Conservation (phyloP, 2,888 invertebrate genomes). For the Rambutsinella grinnellia region DNA sequence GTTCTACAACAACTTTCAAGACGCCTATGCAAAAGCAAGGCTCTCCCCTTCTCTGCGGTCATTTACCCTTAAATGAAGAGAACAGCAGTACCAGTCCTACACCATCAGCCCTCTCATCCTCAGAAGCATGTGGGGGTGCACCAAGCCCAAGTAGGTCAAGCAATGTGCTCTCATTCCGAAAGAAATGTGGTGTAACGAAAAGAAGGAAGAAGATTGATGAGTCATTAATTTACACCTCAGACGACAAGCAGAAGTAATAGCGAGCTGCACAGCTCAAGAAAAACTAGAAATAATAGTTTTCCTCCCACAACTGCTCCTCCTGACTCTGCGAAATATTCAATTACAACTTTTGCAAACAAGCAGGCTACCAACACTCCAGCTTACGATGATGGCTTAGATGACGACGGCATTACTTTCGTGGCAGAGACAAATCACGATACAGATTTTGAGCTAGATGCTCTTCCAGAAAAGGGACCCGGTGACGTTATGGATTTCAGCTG, state of each 20-base stretch:
- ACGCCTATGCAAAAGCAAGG: not conserved
- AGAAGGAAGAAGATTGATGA: constrained; percentile 47
- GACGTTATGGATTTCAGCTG: constrained; percentile 35
- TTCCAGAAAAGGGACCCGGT: constrained; percentile 55
- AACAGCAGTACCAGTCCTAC: constrained; percentile 15
- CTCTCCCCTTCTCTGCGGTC: not conserved
- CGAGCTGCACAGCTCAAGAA: not conserved
- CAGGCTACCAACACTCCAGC: not conserved
- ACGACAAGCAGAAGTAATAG: constrained; percentile 2
- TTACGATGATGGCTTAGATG: not conserved
- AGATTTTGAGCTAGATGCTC: constrained; percentile 58
- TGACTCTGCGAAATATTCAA: constrained; percentile 37
- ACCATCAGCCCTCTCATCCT: constrained; percentile 14
- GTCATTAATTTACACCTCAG: constrained; percentile 29
- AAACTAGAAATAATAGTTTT: not conserved
- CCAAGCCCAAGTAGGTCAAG: constrained; percentile 30
- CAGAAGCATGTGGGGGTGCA: not conserved
- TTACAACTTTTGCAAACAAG: constrained; percentile 19
- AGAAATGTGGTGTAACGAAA: constrained; percentile 42
- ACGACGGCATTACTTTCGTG: constrained; percentile 4
- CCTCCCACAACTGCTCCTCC: not conserved
- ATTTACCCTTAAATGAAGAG: not conserved
- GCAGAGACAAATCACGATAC: constrained; percentile 55
- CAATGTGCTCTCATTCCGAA: constrained; percentile 27
- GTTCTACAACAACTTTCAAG: constrained; percentile 19